Evolutionary conservation across 2,797 vertebrate genomes (phyloP), one percentile per base, ranked within the genome.

Genomic region (Sardinella longiceps): DNA sequence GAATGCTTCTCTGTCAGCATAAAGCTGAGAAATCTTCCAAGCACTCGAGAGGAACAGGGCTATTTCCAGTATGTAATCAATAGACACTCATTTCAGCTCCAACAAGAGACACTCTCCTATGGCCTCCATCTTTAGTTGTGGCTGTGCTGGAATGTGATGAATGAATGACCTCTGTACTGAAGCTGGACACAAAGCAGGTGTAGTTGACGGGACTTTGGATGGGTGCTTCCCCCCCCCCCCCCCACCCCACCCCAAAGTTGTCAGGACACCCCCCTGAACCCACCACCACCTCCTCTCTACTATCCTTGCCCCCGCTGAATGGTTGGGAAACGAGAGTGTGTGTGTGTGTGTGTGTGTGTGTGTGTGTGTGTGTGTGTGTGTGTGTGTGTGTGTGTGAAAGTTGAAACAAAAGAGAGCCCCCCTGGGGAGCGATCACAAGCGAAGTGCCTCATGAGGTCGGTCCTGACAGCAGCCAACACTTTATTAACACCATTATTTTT

Each of bases 401-500:
- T n/a, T n/a, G 63, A 66, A 5, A 30, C 28, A 15, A 33, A 66
- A 66, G 20, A 2, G 60, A 25, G n/a, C 25, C 10, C 23, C 60
- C 9, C n/a, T 28, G 25, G n/a, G 9, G 6, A 28, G 28, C 14
- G 5, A 33, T 66, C 28, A 33, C 63, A 30, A 28, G 25, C 30
- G 12, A 66, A 66, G 63, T 15, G 25, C 33, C 63, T 66, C 63
- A 33, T 28, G 28, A 15, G 63, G 25, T 66, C 25, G 63, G 63
- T 2, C 28, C 63, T 33, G 63, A 66, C 63, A 66, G 63, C 63
- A 15, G 63, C 63, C 28, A 33, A 66, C n/a, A 15, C 2, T 66
- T 66, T 66, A 66, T 66, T 66, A 66, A 66, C 28, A 66, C 63
- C 10, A 66, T 33, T 66, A 66, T 30, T 66, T 63, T 66, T 66